Base-by-base conservation (phyloP, 92 coral and sea anemone genomes). In the Actinernus sp. region DNA sequence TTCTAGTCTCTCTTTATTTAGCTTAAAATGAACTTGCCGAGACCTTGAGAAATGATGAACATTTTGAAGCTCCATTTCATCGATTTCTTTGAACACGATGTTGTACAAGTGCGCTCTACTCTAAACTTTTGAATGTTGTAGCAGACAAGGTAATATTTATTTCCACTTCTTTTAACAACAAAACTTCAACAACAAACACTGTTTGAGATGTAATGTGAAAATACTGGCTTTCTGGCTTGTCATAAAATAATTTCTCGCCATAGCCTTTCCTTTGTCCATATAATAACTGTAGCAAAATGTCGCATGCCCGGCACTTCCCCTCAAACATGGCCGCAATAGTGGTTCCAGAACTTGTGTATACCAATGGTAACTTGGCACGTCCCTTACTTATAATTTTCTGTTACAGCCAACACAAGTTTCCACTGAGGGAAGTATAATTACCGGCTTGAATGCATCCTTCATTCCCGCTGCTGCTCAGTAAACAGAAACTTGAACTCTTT, bases 291-390 rank as follows among this genome's bases (percentile, higher is more conserved):
- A 14, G 41, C 14, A 34, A 34, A 34, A 34, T 34, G 41, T 34
- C 41, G 41, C 41, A 34, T 34, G 41, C 41, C 14, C 14, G 41
- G 14, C 41, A 49, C 23, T 19, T 49, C 1, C 56, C 56, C 26
- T 49, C 56, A 19, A 19, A 49, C 56, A 49, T 49, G 17, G 56
- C 56, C 13, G 56, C 56, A 4, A 49, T 28, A 19, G 26, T 19
- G 25, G 56, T 49, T 49, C 56, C 56, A 11, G 5, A 16, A n/a
- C 26, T 18, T 1, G 24, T 18, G 13, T 49, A 49, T 1, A 49
- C 56, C 56, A 49, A 49, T 2, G 56, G 56, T 49, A n/a, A 25
- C 56, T 49, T 19, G 26, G 56, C 12, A 49, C 56, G 26, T 49
- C 23, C 3, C 30, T 19, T 1, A 25, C 3, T 49, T 19, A 16